A percentile compares a stretch with the other conserved stretches of the same genome.
Evolutionary conservation across 2,113 vertebrate species (phyloP).

Genomic region (Amphilophus citrinellus): DNA sequence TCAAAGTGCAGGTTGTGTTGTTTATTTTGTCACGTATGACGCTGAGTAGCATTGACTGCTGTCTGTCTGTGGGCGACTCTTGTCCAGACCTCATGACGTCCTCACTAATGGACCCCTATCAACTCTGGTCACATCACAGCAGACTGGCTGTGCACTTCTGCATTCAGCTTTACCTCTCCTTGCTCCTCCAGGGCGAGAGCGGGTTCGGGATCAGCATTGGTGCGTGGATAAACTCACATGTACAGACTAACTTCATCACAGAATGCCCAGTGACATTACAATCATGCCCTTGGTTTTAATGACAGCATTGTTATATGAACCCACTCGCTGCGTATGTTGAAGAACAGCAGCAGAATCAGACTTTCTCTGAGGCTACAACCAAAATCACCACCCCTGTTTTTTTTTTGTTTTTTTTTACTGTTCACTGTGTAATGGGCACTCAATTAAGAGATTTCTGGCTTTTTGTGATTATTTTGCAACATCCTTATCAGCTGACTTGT

Average conservation of each 20-base stretch:
- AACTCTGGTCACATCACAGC: constrained; percentile 31
- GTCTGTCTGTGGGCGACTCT: constrained; percentile 39
- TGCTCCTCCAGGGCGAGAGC: neutral
- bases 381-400: neutral
- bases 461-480: neutral
- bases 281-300: neutral
- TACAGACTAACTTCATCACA: neutral
- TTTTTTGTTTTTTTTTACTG: too few species aligned
- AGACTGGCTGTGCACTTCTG: constrained; percentile 33
- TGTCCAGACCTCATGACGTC: constrained; percentile 26
- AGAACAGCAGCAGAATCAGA: neutral
- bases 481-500: neutral
- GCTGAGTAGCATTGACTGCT: constrained; percentile 37
- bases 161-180: neutral
- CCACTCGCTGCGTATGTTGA: neutral
- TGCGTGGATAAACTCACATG: neutral
- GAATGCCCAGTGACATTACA: neutral
- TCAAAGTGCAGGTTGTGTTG: constrained; percentile 7
- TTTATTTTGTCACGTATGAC: constrained; percentile 34
- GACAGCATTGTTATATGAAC: neutral
- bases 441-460: neutral
- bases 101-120: constrained; percentile 38
- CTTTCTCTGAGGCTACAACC: neutral
- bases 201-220: neutral
- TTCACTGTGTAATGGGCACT: neutral